Base-by-base conservation (phyloP, 2,888 invertebrate species). In the Xanthorhoe spadicearia region DNA sequence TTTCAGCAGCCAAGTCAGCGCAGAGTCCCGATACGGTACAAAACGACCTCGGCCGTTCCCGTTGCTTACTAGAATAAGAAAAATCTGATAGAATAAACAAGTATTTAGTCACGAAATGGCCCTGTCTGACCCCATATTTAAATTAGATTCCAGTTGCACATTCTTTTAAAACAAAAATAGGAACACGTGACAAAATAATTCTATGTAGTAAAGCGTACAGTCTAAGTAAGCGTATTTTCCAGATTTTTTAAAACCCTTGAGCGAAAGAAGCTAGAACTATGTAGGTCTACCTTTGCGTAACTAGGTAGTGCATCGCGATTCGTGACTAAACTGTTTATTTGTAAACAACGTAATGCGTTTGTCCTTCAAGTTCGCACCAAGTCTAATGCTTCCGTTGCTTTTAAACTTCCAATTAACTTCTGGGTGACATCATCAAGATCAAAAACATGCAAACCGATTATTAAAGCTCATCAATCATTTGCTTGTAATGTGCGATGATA, bases 1-100 rank as follows among this genome's bases (percentile, higher is more conserved):
- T 83, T 96, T 96, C 32, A 97, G 92, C 9, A 97, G 94, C 96
- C 97, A 97, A 72, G 97, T 97, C 67, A 97, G 94, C 18, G 96
- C 95, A 0, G 97, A 97, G 84, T 97, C 96, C 71, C 97, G 93
- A 84, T 96, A 97, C 2, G 97, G 97, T 38, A 97, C 95, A 85
- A 96, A 97, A 76, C 94, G 81, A 1, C 86, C 83, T 13, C 89
- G 85, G 1, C 82, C 83, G 17, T 74, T 71, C 15, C 86, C 86
- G 1, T 85, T 82, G 56, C 81, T 86, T 3, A 91, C 91, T 92
- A 49, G 54, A 48, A n/a, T n/a, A n/a, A n/a, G n/a, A n/a, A n/a
- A n/a, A n/a, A n/a, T n/a, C n/a, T n/a, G n/a, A n/a, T n/a, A n/a
- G n/a, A n/a, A 52, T 23, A 13, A 49, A 18, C 38, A 38, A 0